A percentile compares a stretch with the other conserved stretches of the same genome.
These are phyloP conservation scores for Crocidura indochinensis DNA, from an alignment of 2,797 vertebrate species.

Conservation along the genomic window DNA sequence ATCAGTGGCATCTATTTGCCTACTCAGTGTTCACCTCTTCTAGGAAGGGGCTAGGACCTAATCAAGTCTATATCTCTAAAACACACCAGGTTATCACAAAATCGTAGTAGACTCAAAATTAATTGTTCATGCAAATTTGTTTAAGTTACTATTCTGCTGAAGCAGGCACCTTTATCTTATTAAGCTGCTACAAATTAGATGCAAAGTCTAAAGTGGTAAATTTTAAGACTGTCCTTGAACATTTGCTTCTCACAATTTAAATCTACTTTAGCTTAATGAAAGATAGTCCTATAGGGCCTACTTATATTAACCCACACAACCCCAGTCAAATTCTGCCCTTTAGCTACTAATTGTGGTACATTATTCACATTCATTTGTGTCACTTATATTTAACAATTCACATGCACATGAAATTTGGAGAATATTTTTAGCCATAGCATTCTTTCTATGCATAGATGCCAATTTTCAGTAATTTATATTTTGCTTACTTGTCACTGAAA, in stretches of 20 bases:
- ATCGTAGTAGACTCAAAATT: background rate
- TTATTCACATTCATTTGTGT: background rate
- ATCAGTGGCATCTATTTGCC: background rate
- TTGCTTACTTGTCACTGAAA: too few species aligned
- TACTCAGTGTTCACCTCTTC: background rate
- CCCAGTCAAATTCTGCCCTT: background rate
- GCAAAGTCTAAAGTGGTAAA: conserved; percentile 41
- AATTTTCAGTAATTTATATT: too few species aligned
- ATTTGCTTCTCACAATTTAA: conserved; percentile 49
- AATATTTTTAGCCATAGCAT: too few species aligned
- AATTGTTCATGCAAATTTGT: conserved; percentile 63
- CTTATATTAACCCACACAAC: conserved; percentile 1
- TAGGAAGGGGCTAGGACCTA: background rate
- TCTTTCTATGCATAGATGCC: too few species aligned
- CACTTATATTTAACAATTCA: background rate
- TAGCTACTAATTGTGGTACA: background rate
- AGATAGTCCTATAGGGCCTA: background rate
- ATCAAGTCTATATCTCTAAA: background rate
- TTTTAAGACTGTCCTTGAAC: conserved; percentile 70
- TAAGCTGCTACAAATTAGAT: conserved; percentile 60
- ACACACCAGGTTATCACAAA: background rate
- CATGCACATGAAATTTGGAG: background rate
- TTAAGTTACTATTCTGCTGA: conserved; percentile 42
- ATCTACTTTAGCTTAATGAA: conserved; percentile 48
- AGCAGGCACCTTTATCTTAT: conserved; percentile 49